phyloP scores from a whole-genome alignment of 2,888 invertebrate genomes.

The Drosophila gaucha region DNA sequence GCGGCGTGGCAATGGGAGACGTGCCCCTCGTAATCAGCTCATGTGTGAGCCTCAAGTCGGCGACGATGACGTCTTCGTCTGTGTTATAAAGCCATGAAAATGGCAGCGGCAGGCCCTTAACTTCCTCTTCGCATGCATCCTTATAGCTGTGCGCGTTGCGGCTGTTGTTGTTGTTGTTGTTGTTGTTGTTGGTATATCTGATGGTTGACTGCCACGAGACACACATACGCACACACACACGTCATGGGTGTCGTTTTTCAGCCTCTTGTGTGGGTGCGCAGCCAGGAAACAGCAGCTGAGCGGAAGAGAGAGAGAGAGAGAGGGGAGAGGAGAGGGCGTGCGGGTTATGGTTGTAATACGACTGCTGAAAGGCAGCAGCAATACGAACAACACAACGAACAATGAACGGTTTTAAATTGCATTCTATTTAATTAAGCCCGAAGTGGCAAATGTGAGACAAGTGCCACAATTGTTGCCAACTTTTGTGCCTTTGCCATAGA shows the following conservation, averaged over 20 bases:
- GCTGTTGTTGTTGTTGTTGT: slow-evolving; percentile 22
- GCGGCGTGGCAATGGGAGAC: neutral
- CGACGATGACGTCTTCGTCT: slow-evolving; percentile 18
- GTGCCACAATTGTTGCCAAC: slow-evolving; percentile 17
- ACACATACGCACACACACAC: slow-evolving; percentile 12
- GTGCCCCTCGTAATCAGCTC: slow-evolving; percentile 55
- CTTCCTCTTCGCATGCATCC: slow-evolving; percentile 66
- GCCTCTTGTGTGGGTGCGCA: slow-evolving; percentile 33
- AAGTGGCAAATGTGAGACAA: slow-evolving; percentile 38
- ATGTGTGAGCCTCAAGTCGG: slow-evolving; percentile 52
- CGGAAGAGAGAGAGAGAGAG: neutral
- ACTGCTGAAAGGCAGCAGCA: slow-evolving; percentile 22
- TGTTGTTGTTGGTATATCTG: slow-evolving; percentile 8
- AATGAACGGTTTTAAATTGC: slow-evolving; percentile 65
- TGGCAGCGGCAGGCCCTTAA: slow-evolving; percentile 56
- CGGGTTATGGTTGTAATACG: slow-evolving; percentile 17
- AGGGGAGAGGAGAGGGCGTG: neutral
- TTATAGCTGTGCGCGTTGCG: slow-evolving; percentile 52
- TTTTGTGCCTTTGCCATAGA: neutral
- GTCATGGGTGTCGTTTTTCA: slow-evolving; percentile 56
- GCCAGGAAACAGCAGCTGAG: slow-evolving; percentile 13
- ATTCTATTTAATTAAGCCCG: slow-evolving; percentile 69
- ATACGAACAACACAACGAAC: slow-evolving; percentile 16
- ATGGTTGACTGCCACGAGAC: slow-evolving; percentile 28
- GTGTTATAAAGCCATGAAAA: slow-evolving; percentile 47